Conservation (phyloP, 1,140 invertebrate species). For the Drosophila subpulchrella region DNA sequence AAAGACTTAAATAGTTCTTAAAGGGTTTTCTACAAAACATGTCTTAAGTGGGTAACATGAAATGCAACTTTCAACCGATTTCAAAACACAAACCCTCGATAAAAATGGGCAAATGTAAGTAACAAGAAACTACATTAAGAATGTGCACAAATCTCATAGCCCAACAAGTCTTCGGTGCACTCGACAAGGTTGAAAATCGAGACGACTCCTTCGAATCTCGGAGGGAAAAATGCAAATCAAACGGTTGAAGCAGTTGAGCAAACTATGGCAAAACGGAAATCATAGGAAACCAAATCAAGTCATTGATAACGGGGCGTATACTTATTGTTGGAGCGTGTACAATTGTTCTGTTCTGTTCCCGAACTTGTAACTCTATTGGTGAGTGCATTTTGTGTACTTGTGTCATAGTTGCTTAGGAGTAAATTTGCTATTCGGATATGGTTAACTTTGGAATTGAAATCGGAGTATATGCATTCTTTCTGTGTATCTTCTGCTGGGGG, state of each 20-base stretch:
- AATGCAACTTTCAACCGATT: constrained; percentile 18
- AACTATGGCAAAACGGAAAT: constrained; percentile 48
- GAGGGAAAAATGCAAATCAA: constrained; percentile 52
- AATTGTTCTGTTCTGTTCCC: constrained; percentile 48
- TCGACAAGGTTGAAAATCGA: constrained; percentile 25
- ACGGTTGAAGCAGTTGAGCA: constrained; percentile 63
- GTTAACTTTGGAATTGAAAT: constrained; percentile 39
- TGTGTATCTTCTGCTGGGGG: constrained; percentile 10
- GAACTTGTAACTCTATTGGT: constrained; percentile 44
- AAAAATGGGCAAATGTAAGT: constrained; percentile 3
- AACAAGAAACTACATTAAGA: constrained; percentile 59
- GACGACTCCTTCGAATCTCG: constrained; percentile 17
- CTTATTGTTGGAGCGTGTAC: constrained; percentile 62
- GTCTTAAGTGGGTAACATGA: constrained; percentile 4
- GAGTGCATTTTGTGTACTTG: constrained; percentile 66
- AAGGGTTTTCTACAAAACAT: constrained; percentile 2
- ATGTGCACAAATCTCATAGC: constrained; percentile 55
- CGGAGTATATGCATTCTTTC: constrained; percentile 6
- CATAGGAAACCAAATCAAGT: constrained; percentile 39
- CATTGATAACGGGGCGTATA: constrained; percentile 57
- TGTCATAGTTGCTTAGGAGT: constrained; percentile 65
- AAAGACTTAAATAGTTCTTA: background rate
- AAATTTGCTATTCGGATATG: constrained; percentile 50
- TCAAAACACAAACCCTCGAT: constrained; percentile 29
- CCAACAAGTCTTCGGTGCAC: constrained; percentile 56